phyloP scores from a whole-genome alignment of 2,797 vertebrate genomes.

The Phrynocephalus forsythii region DNA sequence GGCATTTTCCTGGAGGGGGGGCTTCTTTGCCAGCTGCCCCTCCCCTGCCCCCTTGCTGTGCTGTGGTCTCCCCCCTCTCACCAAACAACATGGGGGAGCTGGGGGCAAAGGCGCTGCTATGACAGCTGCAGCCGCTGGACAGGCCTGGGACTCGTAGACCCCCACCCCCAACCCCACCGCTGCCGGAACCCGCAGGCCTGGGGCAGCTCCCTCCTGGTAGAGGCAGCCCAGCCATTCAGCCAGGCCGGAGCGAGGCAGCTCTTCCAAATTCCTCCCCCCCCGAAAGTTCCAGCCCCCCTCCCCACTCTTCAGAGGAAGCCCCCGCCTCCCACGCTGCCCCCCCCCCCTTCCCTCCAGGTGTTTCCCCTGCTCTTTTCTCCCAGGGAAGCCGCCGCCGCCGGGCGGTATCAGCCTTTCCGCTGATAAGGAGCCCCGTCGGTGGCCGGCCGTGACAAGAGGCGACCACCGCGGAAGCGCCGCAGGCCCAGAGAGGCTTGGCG shows the following conservation, averaged over 20 bases:
- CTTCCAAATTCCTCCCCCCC: no score
- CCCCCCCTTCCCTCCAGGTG: not conserved
- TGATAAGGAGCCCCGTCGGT: not conserved
- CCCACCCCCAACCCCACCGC: rapidly evolving
- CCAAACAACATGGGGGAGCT: not conserved
- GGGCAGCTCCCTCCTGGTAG: no score
- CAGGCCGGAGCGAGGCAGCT: no score
- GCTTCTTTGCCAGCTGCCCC: no score
- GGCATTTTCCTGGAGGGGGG: not conserved
- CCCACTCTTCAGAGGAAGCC: no score
- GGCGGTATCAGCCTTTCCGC: not conserved
- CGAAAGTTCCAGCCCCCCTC: no score
- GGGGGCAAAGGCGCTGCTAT: not conserved
- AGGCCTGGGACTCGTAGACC: slow-evolving; percentile 15
- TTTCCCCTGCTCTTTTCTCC: not conserved
- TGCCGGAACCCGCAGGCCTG: no score
- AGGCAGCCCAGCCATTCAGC: no score
- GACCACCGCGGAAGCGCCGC: not conserved
- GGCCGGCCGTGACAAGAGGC: not conserved
- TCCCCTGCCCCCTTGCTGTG: no score
- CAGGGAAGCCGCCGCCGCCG: not conserved
- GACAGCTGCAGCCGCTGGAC: not conserved
- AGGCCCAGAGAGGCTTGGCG: not conserved
- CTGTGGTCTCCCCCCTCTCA: no score
- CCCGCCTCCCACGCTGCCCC: no score